These are phyloP conservation scores for Tethya wilhelma DNA, from an alignment of 37 sponge, comb jelly and placozoan genomes.

Conservation along the genomic window DNA sequence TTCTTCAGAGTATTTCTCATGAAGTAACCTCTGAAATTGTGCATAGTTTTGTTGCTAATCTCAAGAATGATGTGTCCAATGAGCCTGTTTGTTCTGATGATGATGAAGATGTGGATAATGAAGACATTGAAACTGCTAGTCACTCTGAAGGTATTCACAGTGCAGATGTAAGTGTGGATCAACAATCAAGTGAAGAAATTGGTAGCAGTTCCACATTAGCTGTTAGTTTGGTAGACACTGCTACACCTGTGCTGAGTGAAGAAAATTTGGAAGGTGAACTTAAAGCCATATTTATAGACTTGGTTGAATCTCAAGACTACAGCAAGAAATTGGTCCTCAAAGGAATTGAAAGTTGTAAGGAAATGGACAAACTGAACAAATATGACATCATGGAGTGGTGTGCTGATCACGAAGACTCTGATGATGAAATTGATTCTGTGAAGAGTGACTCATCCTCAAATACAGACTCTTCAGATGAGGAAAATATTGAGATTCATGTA, in stretches of 20 bases:
- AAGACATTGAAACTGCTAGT: background rate
- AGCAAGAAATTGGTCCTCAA: background rate
- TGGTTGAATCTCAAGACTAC: background rate
- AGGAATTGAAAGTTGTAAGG: constrained; percentile 35
- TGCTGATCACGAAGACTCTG: constrained; percentile 1
- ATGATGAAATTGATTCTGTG: constrained; percentile 9
- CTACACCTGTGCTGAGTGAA: constrained; percentile 1
- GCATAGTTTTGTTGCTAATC: background rate
- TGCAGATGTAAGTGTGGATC: background rate
- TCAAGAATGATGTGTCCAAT: background rate
- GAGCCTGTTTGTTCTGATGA: background rate
- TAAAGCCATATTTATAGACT: constrained; percentile 12
- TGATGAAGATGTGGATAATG: background rate
- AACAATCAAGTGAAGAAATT: background rate
- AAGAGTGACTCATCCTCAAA: too few relatives aligned
- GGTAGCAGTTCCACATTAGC: background rate
- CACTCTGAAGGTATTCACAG: background rate
- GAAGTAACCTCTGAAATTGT: constrained; percentile 10
- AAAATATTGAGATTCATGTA: too few relatives aligned
- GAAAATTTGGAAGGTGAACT: constrained; percentile 12
- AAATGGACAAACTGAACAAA: background rate
- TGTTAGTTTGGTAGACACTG: too few relatives aligned
- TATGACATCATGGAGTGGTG: constrained; percentile 27
- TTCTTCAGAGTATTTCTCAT: constrained; percentile 42
- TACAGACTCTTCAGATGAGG: background rate